Base-by-base conservation (phyloP, 2,797 vertebrate species). In the Anguilla anguilla region DNA sequence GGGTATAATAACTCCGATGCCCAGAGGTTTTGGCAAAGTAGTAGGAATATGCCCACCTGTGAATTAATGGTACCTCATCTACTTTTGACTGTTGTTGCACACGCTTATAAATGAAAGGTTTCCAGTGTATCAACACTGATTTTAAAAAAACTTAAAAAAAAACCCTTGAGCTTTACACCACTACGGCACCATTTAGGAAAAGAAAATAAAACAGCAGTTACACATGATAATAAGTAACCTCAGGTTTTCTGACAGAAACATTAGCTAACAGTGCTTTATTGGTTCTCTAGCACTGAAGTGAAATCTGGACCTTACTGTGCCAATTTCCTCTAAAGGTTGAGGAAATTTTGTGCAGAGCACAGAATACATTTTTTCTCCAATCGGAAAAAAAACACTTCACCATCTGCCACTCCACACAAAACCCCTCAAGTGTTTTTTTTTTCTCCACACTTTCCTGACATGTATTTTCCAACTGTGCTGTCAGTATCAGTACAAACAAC, bases 31-130 rank as follows among this genome's bases (percentile, higher is more conserved):
- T 93, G 92, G 89, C 90, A 93, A 59, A 85, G 69, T 86, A 84
- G 81, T 89, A 90, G 89, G 90, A 91, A 90, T 93, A 90, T 87
- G 91, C 92, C 92, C 95, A 96, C 95, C 94, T 96, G 95, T 95
- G 93, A 95, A 92, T 84, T 74, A 87, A 51, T 17, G 87, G 87
- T 92, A 91, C 92, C 91, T 74, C 82, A 31, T 93, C 88, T 92
- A 88, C 17, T 11, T 83, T 83, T 86, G 53, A 31, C 49, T 86
- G 6, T 39, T 25, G 64, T 84, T 74, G 81, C 7, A 6, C 46
- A 31, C 7, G 35, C 51, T 61, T 77, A 72, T 17, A 53, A 83
- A 57, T 84, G 51, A 55, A 35, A 35, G 22, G 51, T 31, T 55
- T 28, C 51, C 7, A 31, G 15, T 57, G 28, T 57, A 35, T 35